These are phyloP conservation scores for Percopsis transmontana DNA, from an alignment of 2,113 vertebrate species.

Conservation along the genomic window DNA sequence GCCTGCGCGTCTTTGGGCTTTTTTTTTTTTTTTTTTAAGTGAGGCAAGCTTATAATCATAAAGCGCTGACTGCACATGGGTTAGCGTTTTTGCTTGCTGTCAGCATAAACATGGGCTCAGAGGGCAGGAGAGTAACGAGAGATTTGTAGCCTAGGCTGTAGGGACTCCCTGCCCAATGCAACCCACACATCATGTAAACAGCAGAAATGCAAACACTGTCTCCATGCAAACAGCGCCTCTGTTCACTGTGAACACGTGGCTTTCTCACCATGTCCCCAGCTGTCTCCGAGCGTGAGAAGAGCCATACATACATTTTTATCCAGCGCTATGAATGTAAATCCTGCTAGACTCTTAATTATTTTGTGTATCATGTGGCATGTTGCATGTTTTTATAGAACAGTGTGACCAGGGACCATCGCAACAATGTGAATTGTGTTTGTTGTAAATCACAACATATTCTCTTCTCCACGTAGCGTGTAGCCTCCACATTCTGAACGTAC, in stretches of 20 bases:
- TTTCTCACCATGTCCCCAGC: constrained; percentile 15
- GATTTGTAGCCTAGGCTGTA: neutral
- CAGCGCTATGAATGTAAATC: neutral
- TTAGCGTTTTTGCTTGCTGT: neutral
- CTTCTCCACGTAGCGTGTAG: too few species aligned
- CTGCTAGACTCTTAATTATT: neutral
- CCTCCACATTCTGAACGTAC: too few species aligned
- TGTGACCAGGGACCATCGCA: too few species aligned
- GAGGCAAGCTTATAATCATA: neutral
- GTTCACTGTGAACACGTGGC: constrained; percentile 19
- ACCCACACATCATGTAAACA: constrained; percentile 32
- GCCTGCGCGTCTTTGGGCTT: neutral
- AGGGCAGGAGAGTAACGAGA: neutral
- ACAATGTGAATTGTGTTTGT: too few species aligned
- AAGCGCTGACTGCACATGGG: constrained; percentile 29
- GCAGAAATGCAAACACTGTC: constrained; percentile 24
- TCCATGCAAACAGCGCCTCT: constrained; percentile 38
- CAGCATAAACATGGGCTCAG: constrained; percentile 23
- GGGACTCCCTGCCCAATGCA: constrained; percentile 6
- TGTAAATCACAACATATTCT: too few species aligned
- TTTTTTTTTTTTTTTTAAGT: neutral
- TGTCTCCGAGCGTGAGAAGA: neutral
- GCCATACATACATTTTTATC: neutral
- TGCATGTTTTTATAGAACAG: neutral
- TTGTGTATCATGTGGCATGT: neutral